These are phyloP conservation scores for Creontiades dilutus DNA, from an alignment of 2,888 invertebrate species.

Conservation along the genomic window DNA sequence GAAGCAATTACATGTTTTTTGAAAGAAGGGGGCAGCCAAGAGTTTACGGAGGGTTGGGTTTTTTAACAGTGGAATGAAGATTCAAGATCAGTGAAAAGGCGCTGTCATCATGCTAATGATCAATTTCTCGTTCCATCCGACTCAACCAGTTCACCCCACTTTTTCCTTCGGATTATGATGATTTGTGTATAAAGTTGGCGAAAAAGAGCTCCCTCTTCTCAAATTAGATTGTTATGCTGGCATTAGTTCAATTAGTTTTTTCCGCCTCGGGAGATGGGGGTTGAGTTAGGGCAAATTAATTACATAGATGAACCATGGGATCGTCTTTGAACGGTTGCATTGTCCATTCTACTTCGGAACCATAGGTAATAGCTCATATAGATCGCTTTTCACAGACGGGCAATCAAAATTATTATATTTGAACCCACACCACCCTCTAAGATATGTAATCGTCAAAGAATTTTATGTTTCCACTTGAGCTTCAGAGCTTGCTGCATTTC, in stretches of 20 bases:
- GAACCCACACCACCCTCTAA: no score
- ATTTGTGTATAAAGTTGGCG: slow-evolving; percentile 60
- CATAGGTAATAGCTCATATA: no score
- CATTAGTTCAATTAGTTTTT: slow-evolving; percentile 12
- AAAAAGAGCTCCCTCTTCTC: slow-evolving; percentile 13
- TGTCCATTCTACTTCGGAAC: no score
- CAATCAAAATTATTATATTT: no score
- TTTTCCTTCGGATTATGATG: slow-evolving; percentile 50
- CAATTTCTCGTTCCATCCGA: slow-evolving; percentile 33
- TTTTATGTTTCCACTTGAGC: no score
- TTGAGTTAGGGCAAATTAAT: background rate
- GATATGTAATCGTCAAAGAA: no score
- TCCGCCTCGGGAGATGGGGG: background rate
- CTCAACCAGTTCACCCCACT: slow-evolving; percentile 20
- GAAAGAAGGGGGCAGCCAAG: slow-evolving; percentile 13
- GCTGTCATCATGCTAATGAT: slow-evolving; percentile 66
- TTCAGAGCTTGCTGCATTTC: no score
- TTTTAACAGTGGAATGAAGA: slow-evolving; percentile 50
- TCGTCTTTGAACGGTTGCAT: no score
- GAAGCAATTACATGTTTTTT: slow-evolving; percentile 66
- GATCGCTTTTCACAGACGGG: no score
- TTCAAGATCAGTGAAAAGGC: slow-evolving; percentile 62
- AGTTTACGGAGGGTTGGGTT: slow-evolving; percentile 52
- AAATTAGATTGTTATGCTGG: slow-evolving; percentile 31
- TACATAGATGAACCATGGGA: background rate